phyloP scores from a whole-genome alignment of 2,888 invertebrate genomes.

The Neoitamus cyanurus region DNA sequence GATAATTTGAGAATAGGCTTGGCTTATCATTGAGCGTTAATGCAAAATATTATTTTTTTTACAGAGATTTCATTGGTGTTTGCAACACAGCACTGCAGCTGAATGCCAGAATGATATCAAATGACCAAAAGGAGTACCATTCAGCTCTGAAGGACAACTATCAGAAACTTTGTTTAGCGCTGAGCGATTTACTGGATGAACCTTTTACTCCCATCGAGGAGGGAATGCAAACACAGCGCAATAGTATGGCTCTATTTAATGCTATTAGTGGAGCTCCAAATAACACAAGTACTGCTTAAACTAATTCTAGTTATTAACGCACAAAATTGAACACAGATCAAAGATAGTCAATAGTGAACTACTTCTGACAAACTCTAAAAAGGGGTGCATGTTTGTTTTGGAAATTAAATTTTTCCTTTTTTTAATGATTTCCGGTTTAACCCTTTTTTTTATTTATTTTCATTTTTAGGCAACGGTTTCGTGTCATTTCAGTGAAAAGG shows the following conservation, averaged over 20 bases:
- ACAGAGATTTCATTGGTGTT: slow-evolving; percentile 88
- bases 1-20: too few relatives aligned
- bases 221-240: slow-evolving; percentile 72
- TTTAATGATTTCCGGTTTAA: background rate
- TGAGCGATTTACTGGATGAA: slow-evolving; percentile 80
- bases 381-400: slow-evolving; percentile 11
- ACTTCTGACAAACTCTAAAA: background rate
- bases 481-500: slow-evolving; percentile 10
- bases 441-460: background rate
- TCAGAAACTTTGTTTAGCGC: slow-evolving; percentile 82
- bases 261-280: slow-evolving; percentile 84
- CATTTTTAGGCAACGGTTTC: slow-evolving; percentile 40
- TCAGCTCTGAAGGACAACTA: slow-evolving; percentile 88
- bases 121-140: slow-evolving; percentile 93
- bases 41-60: slow-evolving; percentile 56
- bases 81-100: slow-evolving; percentile 91
- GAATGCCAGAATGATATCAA: slow-evolving; percentile 87
- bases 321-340: slow-evolving; percentile 6
- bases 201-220: slow-evolving; percentile 70
- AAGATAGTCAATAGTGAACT: background rate
- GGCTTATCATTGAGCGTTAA: too few relatives aligned
- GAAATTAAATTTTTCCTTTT: background rate
- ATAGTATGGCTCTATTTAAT: slow-evolving; percentile 80
- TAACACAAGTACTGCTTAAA: slow-evolving; percentile 83
- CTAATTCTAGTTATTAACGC: slow-evolving; percentile 29